Evolutionary conservation across 2,113 vertebrate genomes (phyloP).

Genomic region (Percopsis transmontana): DNA sequence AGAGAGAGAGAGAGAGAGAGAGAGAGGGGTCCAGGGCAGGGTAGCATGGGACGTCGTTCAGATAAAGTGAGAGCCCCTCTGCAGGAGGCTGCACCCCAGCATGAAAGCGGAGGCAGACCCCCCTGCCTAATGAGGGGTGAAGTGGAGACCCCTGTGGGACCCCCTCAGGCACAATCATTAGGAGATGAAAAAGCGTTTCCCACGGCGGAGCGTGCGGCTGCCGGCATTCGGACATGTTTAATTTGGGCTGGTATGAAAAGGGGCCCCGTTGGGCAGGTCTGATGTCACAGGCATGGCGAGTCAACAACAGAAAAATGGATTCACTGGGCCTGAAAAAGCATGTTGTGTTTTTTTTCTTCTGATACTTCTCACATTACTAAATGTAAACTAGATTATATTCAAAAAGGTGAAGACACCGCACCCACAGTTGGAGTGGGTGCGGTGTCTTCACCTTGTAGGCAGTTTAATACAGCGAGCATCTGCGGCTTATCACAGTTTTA

Average conservation of each 20-base stretch:
- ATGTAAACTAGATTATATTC: no score
- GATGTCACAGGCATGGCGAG: slow-evolving; percentile 36
- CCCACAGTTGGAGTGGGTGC: background rate
- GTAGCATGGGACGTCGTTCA: slow-evolving; percentile 53
- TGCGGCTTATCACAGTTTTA: slow-evolving; percentile 59
- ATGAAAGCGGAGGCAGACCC: slow-evolving; percentile 70
- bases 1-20: background rate
- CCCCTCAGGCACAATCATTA: slow-evolving; percentile 83
- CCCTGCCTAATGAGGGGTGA: slow-evolving; percentile 81
- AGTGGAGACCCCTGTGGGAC: slow-evolving; percentile 75
- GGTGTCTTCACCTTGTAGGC: slow-evolving; percentile 37
- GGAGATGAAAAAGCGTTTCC: slow-evolving; percentile 81
- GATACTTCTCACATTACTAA: background rate
- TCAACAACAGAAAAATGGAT: slow-evolving; percentile 29
- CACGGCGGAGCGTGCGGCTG: slow-evolving; percentile 66
- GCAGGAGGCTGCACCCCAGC: slow-evolving; percentile 72
- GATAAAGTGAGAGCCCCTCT: slow-evolving; percentile 67
- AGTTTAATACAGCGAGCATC: slow-evolving; percentile 52
- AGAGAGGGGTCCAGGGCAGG: slow-evolving; percentile 44
- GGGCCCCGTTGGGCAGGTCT: slow-evolving; percentile 57
- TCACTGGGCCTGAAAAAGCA: background rate
- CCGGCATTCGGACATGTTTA: slow-evolving; percentile 74
- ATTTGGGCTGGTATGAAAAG: slow-evolving; percentile 70
- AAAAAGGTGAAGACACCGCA: no score
- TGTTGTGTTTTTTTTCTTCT: background rate